These are phyloP conservation scores for Amitus sp. DNA, from an alignment of 2,888 invertebrate species.

Conservation along the genomic window DNA sequence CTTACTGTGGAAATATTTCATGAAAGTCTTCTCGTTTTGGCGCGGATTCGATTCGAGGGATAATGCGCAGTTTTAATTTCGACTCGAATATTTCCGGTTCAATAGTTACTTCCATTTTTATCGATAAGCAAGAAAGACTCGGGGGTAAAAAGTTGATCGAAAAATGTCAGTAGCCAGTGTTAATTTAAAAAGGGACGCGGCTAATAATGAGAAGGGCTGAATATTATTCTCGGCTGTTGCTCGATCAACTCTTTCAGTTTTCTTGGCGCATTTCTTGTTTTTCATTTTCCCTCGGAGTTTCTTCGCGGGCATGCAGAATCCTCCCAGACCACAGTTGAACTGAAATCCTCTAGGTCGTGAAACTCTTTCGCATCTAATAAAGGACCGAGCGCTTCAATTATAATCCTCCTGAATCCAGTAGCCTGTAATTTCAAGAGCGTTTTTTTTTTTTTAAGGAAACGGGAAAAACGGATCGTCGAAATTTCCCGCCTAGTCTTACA, in stretches of 20 bases:
- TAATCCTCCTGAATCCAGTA: neutral
- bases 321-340: neutral
- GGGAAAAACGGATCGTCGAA: neutral
- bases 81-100: neutral
- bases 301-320: neutral
- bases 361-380: neutral
- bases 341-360: neutral
- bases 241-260: too few species aligned
- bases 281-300: too few species aligned
- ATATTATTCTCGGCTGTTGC: neutral
- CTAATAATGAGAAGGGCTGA: neutral
- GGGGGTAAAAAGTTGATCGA: slow-evolving; percentile 7
- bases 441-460: neutral
- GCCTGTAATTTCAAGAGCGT: neutral
- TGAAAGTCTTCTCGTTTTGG: too few species aligned
- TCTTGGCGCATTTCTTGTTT: too few species aligned
- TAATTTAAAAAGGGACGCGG: slow-evolving; percentile 28
- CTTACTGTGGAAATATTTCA: too few species aligned
- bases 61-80: neutral
- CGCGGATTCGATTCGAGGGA: too few species aligned
- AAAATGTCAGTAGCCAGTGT: slow-evolving; percentile 28
- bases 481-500: neutral
- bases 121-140: slow-evolving; percentile 17
- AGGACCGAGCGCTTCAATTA: slow-evolving; percentile 1
- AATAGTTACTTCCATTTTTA: neutral